Base-by-base conservation (phyloP, 1,140 invertebrate genomes). In the Agraylea sexmaculata region DNA sequence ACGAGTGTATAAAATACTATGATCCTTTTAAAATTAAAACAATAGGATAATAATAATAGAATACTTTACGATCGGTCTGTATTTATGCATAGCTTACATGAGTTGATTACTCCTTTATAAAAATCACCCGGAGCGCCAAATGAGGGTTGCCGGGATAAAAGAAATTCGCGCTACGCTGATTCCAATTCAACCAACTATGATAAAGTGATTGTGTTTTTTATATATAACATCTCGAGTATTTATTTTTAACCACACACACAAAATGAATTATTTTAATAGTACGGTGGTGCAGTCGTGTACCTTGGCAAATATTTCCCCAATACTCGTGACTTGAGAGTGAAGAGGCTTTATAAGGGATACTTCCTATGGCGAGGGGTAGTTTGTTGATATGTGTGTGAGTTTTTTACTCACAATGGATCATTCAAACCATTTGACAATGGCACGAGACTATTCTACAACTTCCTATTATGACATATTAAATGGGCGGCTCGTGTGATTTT, bases 361-460 rank as follows among this genome's bases (percentile, higher is more conserved):
- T 7, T 6, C 6, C 23, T 25, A n/a, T 25, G 6, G n/a, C n/a
- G n/a, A 25, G n/a, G n/a, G 6, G 6, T n/a, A 25, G n/a, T 7
- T 25, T 6, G n/a, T 7, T 25, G 23, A n/a, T 25, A 25, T 7
- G 23, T n/a, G 6, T 49, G 47, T 49, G 47, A 45, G 45, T 49
- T 49, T 49, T 49, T 45, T 43, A 43, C 43, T 49, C n/a, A 49
- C 47, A 49, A 49, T 49, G 40, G 47, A 49, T 49, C 47, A 49
- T 49, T 49, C 47, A 49, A 49, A 45, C 47, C 43, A 45, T 49
- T 49, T 43, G 36, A 45, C 43, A 49, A 49, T 45, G 22, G 43
- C 47, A 45, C 47, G 40, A 43, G 47, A 45, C 43, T 43, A 45
- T 45, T 36, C 43, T 49, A 43, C 47, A 49, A 49, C 45, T 45